Base-by-base conservation (phyloP, 2,797 vertebrate genomes). In the Protosalanx chinensis region DNA sequence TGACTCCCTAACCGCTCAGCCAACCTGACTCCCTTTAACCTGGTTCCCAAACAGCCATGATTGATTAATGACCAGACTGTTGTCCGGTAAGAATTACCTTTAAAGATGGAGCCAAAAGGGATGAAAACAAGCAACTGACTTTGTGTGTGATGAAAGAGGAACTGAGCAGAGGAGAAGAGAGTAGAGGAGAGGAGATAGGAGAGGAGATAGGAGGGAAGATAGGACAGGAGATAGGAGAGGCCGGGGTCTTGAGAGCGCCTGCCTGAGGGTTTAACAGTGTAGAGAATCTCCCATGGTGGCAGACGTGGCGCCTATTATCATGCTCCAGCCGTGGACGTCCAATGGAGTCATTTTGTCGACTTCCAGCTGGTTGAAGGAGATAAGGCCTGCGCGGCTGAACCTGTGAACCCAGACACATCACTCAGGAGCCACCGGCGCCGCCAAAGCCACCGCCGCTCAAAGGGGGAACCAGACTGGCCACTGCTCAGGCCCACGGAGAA, bases 301-400 rank as follows among this genome's bases (percentile, higher is more conserved):
- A 87, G 82, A 68, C 87, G 84, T 77, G 82, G 64, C 20, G 67
- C 77, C 87, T 81, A 87, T 92, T 92, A 90, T 92, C 85, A 85
- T 75, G 69, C 83, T 81, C 73, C 83, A 88, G 85, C 83, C 72
- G 80, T 82, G 78, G 89, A 88, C 91, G 89, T 90, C 91, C 90
- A 91, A 91, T 79, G 81, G 85, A 90, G 86, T 90, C 87, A 90
- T 79, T 91, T 88, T 82, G 86, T 82, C 79, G 73, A 78, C 66
- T 53, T 91, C 86, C 91, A 89, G 85, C 90, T 93, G 92, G 86
- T 86, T 85, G 85, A 73, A 72, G 76, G 75, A 86, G 91, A 93
- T 93, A 93, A 92, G 88, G 73, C n/a, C 77, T 77, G 80, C 86
- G 85, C 82, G 79, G 79, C 81, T 85, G 82, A 90, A 88, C 87